A percentile compares a stretch with the other conserved stretches of the same genome.
Conservation (phyloP, 2,797 vertebrate species). For the Chaetodon trifasciatus region DNA sequence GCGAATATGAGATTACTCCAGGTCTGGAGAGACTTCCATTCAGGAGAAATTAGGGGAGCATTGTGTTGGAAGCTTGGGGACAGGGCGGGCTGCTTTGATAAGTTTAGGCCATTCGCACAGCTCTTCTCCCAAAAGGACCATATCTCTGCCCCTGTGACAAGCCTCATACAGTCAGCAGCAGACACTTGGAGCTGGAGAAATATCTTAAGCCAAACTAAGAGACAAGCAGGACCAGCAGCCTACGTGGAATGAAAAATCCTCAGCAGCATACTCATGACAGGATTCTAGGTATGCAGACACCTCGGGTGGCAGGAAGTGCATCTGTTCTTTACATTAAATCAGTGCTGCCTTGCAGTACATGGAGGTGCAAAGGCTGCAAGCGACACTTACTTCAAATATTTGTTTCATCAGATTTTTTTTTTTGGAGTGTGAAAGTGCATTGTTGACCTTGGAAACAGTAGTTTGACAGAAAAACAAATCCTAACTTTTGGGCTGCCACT, state of each 20-base stretch:
- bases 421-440: background rate
- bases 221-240: constrained; percentile 53
- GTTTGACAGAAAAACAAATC: background rate
- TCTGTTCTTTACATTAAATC: constrained; percentile 45
- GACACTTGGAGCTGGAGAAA: constrained; percentile 51
- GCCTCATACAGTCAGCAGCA: constrained; percentile 52
- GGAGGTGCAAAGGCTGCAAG: background rate
- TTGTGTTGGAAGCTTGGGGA: constrained; percentile 60
- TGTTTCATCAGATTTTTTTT: background rate
- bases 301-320: constrained; percentile 34
- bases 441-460: constrained; percentile 1
- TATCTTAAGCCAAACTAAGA: constrained; percentile 60
- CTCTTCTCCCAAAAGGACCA: constrained; percentile 55
- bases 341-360: background rate
- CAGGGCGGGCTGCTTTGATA: constrained; percentile 62
- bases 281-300: constrained; percentile 43
- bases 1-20: constrained; percentile 68
- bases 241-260: constrained; percentile 47
- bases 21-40: constrained; percentile 69
- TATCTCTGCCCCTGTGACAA: constrained; percentile 61
- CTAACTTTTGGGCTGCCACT: background rate
- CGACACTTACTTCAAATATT: background rate
- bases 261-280: constrained; percentile 61
- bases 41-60: constrained; percentile 63
- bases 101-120: constrained; percentile 55